These are phyloP conservation scores for Platycercus adscitus DNA, from an alignment of 2,113 vertebrate species.

Conservation along the genomic window DNA sequence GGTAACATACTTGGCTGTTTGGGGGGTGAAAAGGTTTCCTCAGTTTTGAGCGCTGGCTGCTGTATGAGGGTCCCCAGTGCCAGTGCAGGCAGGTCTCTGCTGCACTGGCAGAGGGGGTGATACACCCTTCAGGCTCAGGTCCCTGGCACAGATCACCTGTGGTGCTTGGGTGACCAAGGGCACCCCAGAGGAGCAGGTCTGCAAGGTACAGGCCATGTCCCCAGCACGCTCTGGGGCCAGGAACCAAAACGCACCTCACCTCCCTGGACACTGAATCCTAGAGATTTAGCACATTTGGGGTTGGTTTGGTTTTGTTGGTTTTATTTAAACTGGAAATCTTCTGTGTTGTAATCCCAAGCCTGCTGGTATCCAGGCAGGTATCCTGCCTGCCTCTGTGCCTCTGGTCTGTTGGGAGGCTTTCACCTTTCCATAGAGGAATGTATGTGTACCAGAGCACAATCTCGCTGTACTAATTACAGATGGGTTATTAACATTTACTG, in stretches of 20 bases:
- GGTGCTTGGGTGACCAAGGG: neutral
- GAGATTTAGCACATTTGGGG: neutral
- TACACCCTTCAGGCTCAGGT: neutral
- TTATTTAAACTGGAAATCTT: neutral
- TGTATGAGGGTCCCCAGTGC: accelerated
- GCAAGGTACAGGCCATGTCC: neutral
- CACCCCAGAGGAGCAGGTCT: neutral
- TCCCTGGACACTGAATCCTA: accelerated
- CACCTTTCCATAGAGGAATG: neutral
- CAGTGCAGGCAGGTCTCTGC: neutral
- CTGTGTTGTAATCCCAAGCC: neutral
- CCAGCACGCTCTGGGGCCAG: neutral
- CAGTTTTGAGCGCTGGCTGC: neutral
- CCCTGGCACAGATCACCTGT: accelerated
- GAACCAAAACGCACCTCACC: neutral
- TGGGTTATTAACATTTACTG: neutral
- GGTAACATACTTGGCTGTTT: neutral
- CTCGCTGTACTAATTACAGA: neutral
- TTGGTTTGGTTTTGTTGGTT: neutral
- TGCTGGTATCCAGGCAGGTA: neutral
- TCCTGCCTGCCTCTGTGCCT: neutral
- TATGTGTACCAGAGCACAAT: neutral
- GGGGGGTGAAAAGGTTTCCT: neutral
- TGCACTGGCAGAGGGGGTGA: neutral
- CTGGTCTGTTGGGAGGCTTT: neutral